phyloP scores from a whole-genome alignment of 2,113 vertebrate genomes.

The Mirza zaza region DNA sequence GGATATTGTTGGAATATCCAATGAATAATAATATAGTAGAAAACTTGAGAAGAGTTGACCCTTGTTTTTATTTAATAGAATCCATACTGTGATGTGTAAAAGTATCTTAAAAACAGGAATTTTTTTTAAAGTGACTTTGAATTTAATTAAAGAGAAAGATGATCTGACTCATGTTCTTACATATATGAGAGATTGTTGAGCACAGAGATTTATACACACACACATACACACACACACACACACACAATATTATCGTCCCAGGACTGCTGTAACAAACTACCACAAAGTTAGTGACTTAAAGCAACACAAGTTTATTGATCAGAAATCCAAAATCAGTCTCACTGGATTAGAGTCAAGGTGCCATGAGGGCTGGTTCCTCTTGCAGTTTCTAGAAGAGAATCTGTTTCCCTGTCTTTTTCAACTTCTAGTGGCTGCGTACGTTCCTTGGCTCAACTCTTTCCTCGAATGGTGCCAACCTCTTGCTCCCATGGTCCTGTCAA shows the following conservation, averaged over 20 bases:
- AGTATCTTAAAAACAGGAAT: neutral
- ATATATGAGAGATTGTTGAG: neutral
- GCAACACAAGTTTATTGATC: neutral
- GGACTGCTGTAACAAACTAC: neutral
- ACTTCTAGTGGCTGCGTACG: neutral
- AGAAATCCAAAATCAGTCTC: neutral
- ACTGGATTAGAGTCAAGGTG: neutral
- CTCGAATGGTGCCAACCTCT: fast-evolving
- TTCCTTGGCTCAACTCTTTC: neutral
- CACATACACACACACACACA: neutral
- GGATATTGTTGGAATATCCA: neutral
- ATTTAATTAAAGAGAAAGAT: neutral
- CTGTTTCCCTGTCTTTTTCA: fast-evolving
- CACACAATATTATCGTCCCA: neutral
- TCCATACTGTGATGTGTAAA: neutral
- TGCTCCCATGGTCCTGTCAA: neutral
- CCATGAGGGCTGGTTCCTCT: neutral
- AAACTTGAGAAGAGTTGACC: neutral
- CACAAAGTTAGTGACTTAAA: neutral
- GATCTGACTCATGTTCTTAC: neutral
- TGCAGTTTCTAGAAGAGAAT: neutral
- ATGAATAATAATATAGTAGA: neutral
- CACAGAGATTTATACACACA: neutral
- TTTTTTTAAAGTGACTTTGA: neutral
- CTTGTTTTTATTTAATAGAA: neutral